Percentiles rank a stretch among this genome's conserved stretches.
These are phyloP conservation scores for Enteromius mattozi DNA, from an alignment of 2,797 vertebrate species.

Conservation along the genomic window DNA sequence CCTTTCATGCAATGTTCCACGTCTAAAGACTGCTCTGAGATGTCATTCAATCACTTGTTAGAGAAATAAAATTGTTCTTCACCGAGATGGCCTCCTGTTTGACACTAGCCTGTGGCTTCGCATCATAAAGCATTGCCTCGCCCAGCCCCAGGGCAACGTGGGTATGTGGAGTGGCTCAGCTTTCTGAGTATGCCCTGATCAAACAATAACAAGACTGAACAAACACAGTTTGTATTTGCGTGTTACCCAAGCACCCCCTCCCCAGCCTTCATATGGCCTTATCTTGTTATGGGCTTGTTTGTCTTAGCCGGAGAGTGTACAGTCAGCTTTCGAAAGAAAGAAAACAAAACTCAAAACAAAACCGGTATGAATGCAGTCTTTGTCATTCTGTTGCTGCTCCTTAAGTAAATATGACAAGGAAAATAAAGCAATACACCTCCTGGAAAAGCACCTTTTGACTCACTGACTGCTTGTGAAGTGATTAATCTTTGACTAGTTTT, in stretches of 20 bases:
- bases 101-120: constrained; percentile 46
- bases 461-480: constrained; percentile 45
- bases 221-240: constrained; percentile 82
- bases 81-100: constrained; percentile 10
- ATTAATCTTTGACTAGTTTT: constrained; percentile 49
- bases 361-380: constrained; percentile 69
- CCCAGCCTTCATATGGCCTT: constrained; percentile 71
- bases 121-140: constrained; percentile 59
- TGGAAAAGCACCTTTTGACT: constrained; percentile 74
- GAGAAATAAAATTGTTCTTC: not conserved
- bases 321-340: constrained; percentile 67
- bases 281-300: constrained; percentile 85
- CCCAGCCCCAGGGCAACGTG: constrained; percentile 45
- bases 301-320: constrained; percentile 77
- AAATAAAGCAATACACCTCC: constrained; percentile 80
- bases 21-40: not conserved
- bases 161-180: constrained; percentile 41
- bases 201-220: constrained; percentile 85
- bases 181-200: constrained; percentile 74
- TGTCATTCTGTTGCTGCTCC: constrained; percentile 76
- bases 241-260: constrained; percentile 77
- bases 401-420: constrained; percentile 80
- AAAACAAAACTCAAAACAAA: constrained; percentile 26
- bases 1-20: not conserved
- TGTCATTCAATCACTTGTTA: constrained; percentile 10